phyloP scores from a whole-genome alignment of 2,113 vertebrate species.

The Trochalopteron elliotii region DNA sequence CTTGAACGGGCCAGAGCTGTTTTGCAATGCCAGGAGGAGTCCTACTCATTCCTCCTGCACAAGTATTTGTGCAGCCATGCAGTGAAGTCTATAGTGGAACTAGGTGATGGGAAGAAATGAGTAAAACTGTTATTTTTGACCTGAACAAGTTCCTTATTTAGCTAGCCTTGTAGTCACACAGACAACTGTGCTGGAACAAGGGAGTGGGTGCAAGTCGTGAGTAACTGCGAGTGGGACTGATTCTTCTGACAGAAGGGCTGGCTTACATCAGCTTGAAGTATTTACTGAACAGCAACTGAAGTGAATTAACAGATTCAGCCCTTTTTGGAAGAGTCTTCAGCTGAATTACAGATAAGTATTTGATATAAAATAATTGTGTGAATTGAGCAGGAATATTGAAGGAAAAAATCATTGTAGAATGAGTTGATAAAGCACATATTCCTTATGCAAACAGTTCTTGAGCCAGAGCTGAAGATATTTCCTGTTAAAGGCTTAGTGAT shows the following conservation, averaged over 20 bases:
- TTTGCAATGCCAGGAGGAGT: background rate
- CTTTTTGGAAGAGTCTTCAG: background rate
- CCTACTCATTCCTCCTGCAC: background rate
- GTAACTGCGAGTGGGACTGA: background rate
- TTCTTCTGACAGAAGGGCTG: background rate
- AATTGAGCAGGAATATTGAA: background rate
- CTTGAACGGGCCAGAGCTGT: background rate
- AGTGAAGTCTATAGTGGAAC: rapidly evolving
- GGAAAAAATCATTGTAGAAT: background rate
- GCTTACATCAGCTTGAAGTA: background rate
- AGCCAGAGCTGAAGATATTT: background rate
- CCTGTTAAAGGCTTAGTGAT: background rate
- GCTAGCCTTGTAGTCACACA: background rate
- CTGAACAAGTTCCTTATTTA: background rate
- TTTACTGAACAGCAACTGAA: background rate
- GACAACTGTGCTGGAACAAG: background rate
- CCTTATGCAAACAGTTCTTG: background rate
- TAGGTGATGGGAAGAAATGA: background rate
- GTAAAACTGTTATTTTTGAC: background rate
- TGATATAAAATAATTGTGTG: background rate
- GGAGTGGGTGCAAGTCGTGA: background rate
- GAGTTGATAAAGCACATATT: background rate
- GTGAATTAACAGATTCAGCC: background rate
- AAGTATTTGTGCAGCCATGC: background rate
- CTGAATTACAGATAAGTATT: background rate